Evolutionary conservation across 2,888 invertebrate genomes (phyloP).

Genomic region (Oxyteleia sp.): DNA sequence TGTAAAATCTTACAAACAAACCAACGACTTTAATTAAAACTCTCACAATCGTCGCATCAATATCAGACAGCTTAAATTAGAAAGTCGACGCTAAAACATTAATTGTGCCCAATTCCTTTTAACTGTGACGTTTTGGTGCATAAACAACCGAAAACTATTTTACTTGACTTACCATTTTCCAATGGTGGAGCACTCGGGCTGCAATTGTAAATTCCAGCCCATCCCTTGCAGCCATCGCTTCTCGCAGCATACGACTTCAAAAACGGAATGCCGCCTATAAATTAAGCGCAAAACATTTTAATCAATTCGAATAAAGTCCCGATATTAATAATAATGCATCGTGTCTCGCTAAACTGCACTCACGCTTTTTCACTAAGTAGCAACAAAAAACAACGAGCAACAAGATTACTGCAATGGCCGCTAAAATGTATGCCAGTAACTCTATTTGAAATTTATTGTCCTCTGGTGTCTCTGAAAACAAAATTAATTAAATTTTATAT

Average conservation of each 20-base stretch:
- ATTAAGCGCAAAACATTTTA: slow-evolving; percentile 49
- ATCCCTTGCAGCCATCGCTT: slow-evolving; percentile 64
- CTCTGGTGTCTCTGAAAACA: slow-evolving; percentile 59
- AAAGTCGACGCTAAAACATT: slow-evolving; percentile 57
- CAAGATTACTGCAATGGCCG: slow-evolving; percentile 24
- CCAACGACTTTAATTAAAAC: slow-evolving; percentile 63
- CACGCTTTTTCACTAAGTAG: slow-evolving; percentile 54
- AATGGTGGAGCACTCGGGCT: slow-evolving; percentile 81
- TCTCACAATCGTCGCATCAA: slow-evolving; percentile 56
- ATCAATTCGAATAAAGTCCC: slow-evolving; percentile 27
- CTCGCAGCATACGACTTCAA: slow-evolving; percentile 62
- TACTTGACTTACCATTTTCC: slow-evolving; percentile 79
- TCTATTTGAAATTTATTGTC: slow-evolving; percentile 29
- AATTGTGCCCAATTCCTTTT: slow-evolving; percentile 64
- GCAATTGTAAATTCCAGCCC: slow-evolving; percentile 70
- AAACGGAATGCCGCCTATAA: slow-evolving; percentile 64
- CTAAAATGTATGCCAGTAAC: slow-evolving; percentile 38
- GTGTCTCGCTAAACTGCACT: slow-evolving; percentile 21
- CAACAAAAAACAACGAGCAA: slow-evolving; percentile 23
- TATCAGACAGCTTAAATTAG: slow-evolving; percentile 55
- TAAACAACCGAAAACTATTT: slow-evolving; percentile 67
- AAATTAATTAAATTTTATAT: slow-evolving; percentile 39
- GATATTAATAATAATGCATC: slow-evolving; percentile 15
- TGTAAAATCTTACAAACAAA: slow-evolving; percentile 17
- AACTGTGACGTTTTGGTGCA: slow-evolving; percentile 57